These are phyloP conservation scores for Chaetodon trifasciatus DNA, from an alignment of 2,797 vertebrate genomes.

Conservation along the genomic window DNA sequence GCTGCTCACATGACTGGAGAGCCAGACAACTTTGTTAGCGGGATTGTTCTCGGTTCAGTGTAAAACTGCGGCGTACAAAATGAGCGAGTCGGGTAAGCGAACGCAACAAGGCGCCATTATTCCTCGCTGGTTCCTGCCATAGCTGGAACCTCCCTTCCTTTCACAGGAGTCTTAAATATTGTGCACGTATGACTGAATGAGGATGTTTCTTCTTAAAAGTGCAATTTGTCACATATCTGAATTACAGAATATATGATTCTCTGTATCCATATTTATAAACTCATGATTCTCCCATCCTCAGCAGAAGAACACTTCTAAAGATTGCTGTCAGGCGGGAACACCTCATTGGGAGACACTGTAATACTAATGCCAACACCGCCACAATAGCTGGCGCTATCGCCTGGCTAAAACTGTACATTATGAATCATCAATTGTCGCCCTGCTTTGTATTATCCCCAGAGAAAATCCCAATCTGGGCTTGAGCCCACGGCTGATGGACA, in stretches of 20 bases:
- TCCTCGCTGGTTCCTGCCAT: constrained; percentile 47
- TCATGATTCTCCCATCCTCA: constrained; percentile 70
- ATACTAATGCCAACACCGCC: constrained; percentile 76
- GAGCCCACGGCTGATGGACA: constrained; percentile 87
- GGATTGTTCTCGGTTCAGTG: constrained; percentile 65
- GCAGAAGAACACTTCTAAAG: constrained; percentile 67
- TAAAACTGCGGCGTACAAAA: constrained; percentile 61
- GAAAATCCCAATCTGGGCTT: constrained; percentile 87
- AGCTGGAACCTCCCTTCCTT: constrained; percentile 60
- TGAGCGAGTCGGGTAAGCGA: constrained; percentile 47
- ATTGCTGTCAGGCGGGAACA: constrained; percentile 79
- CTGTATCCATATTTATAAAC: constrained; percentile 82
- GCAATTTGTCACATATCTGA: constrained; percentile 71
- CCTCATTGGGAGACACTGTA: constrained; percentile 70
- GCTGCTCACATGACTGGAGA: constrained; percentile 83
- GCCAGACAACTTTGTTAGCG: constrained; percentile 85
- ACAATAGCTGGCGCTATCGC: constrained; percentile 81
- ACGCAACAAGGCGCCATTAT: constrained; percentile 66
- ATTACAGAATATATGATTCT: constrained; percentile 57
- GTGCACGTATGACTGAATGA: constrained; percentile 62
- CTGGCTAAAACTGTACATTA: constrained; percentile 87
- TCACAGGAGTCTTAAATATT: constrained; percentile 66
- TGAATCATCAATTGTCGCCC: constrained; percentile 87
- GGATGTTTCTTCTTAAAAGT: constrained; percentile 59
- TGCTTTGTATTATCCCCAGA: constrained; percentile 88